Evolutionary conservation across 2,797 vertebrate genomes (phyloP).

Genomic region (Rhinoraja longicauda): DNA sequence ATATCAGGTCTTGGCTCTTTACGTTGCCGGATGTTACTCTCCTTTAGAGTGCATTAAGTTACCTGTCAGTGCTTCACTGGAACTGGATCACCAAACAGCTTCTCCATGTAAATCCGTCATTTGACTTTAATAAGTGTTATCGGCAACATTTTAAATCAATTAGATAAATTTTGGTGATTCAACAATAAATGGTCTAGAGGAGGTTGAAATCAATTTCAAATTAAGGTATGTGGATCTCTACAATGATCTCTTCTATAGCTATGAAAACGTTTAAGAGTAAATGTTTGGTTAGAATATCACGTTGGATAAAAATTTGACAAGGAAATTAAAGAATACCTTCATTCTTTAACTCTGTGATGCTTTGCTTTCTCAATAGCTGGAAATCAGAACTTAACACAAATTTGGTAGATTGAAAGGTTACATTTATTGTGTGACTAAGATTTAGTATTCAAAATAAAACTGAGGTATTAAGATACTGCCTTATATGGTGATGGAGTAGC

Average conservation of each 20-base stretch:
- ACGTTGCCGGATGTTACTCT: slow-evolving; percentile 21
- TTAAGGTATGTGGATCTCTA: slow-evolving; percentile 27
- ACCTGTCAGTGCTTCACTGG: slow-evolving; percentile 19
- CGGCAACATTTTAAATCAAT: background rate
- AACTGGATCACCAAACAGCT: background rate
- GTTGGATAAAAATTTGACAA: background rate
- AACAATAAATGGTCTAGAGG: background rate
- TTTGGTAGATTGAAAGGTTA: background rate
- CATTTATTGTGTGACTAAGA: background rate
- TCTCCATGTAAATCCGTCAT: background rate
- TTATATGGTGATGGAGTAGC: background rate
- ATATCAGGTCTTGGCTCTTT: slow-evolving; percentile 24
- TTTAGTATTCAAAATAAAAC: background rate
- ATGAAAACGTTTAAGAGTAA: background rate
- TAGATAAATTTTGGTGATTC: background rate
- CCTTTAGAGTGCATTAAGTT: slow-evolving; percentile 31
- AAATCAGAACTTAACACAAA: slow-evolving; percentile 17
- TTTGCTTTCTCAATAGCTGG: background rate
- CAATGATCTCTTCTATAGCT: background rate
- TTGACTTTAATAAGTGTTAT: slow-evolving; percentile 4
- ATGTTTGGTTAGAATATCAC: background rate
- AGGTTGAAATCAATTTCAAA: background rate
- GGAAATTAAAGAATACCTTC: no score
- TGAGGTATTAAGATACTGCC: background rate
- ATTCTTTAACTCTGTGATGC: background rate